Conservation (phyloP, 2,797 vertebrate species). For the Sebastes steindachneri region DNA sequence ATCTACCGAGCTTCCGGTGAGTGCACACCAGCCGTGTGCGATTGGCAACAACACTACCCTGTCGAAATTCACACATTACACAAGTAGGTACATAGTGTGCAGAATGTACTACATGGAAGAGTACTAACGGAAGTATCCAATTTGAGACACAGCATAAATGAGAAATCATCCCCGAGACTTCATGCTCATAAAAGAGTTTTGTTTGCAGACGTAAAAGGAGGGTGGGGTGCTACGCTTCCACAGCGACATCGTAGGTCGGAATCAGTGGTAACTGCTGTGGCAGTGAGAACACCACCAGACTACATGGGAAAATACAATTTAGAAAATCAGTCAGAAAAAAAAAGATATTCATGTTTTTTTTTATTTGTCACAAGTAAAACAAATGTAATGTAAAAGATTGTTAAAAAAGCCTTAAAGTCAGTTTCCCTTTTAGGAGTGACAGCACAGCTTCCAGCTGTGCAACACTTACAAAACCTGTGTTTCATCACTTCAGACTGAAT, state of each 20-base stretch:
- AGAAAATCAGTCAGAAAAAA: not conserved
- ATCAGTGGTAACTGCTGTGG: too few species aligned
- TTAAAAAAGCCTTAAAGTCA: not conserved
- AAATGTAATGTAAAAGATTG: not conserved
- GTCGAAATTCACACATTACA: too few species aligned
- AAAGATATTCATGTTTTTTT: not conserved
- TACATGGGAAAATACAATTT: not conserved
- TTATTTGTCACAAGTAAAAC: not conserved
- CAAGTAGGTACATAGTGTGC: too few species aligned
- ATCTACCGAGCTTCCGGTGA: too few species aligned
- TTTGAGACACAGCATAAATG: too few species aligned
- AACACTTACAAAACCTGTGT: conserved; percentile 7
- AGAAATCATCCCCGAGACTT: not conserved
- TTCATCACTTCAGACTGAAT: conserved; percentile 30
- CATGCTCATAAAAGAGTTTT: not conserved
- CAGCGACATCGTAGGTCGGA: too few species aligned
- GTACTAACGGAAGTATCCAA: too few species aligned
- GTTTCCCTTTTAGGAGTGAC: not conserved
- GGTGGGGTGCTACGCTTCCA: accelerated
- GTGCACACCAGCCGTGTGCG: too few species aligned
- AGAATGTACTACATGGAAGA: too few species aligned
- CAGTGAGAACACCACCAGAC: too few species aligned
- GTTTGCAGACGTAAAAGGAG: too few species aligned
- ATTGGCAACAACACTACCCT: too few species aligned
- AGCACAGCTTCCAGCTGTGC: conserved; percentile 15